Evolutionary conservation across 2,888 invertebrate species (phyloP).

Genomic region (Tortricodes alternella): DNA sequence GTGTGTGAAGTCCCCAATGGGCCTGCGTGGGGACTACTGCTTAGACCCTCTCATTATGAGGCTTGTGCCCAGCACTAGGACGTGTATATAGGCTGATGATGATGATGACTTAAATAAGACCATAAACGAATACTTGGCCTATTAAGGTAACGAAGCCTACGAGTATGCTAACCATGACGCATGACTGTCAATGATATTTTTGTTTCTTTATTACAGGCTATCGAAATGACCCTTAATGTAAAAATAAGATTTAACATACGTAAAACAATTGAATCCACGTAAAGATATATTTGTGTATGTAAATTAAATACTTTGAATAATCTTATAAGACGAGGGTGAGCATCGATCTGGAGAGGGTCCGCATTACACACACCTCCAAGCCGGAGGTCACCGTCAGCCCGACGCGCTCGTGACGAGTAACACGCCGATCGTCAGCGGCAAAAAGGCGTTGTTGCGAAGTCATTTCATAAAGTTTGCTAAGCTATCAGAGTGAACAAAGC

Average conservation of each 20-base stretch:
- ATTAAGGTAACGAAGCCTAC: no score
- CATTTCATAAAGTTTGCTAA: slow-evolving; percentile 47
- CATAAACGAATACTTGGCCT: no score
- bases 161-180: no score
- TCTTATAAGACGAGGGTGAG: slow-evolving; percentile 29
- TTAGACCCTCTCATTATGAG: no score
- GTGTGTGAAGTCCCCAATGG: no score
- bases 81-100: no score
- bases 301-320: slow-evolving; percentile 25
- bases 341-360: slow-evolving; percentile 29
- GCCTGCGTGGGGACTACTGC: no score
- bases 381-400: slow-evolving; percentile 1
- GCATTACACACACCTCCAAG: slow-evolving; percentile 28
- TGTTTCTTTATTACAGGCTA: neutral
- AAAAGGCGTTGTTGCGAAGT: slow-evolving; percentile 41
- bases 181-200: no score
- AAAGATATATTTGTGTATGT: neutral
- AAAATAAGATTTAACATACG: neutral
- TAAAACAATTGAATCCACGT: neutral
- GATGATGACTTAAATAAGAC: no score
- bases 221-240: neutral
- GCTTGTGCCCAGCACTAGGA: no score
- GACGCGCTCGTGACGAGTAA: slow-evolving; percentile 20
- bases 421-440: slow-evolving; percentile 32
- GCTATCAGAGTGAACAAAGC: slow-evolving; percentile 57